These are phyloP conservation scores for Grallaria varia DNA, from an alignment of 2,113 vertebrate species.

Conservation along the genomic window DNA sequence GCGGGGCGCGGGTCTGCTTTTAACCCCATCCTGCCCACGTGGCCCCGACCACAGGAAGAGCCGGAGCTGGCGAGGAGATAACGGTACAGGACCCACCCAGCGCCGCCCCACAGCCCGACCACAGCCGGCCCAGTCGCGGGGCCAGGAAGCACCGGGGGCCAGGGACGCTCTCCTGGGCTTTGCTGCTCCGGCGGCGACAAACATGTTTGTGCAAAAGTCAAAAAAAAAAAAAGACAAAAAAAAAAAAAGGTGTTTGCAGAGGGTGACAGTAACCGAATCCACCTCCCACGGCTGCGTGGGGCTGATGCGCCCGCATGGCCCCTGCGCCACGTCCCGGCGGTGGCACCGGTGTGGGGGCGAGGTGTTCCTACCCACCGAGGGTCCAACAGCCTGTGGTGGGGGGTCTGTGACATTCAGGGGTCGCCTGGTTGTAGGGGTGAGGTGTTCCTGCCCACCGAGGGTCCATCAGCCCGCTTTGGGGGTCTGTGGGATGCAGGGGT, in stretches of 20 bases:
- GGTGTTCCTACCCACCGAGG: rapidly evolving
- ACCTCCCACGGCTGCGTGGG: rapidly evolving
- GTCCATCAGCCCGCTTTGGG: too few species aligned
- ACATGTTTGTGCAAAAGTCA: conserved; percentile 4
- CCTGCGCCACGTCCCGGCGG: rapidly evolving
- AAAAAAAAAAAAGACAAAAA: not conserved
- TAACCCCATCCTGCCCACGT: conserved; percentile 67
- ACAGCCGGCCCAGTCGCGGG: not conserved
- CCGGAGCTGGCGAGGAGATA: conserved; percentile 21
- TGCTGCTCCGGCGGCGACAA: not conserved
- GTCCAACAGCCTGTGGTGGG: too few species aligned
- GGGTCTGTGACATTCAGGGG: not conserved
- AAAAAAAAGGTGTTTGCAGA: not conserved
- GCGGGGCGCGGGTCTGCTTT: not conserved
- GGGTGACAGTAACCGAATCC: not conserved
- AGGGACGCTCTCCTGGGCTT: conserved; percentile 10
- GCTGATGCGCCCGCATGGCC: rapidly evolving
- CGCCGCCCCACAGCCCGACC: conserved; percentile 7
- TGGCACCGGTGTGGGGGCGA: not conserved
- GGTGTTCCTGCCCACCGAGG: rapidly evolving
- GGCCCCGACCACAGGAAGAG: conserved; percentile 60
- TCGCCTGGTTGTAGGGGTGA: not conserved
- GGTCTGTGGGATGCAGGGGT: not conserved
- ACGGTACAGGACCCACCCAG: conserved; percentile 58
- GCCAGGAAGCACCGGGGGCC: conserved; percentile 17